A percentile compares a stretch with the other conserved stretches of the same genome.
Conservation (phyloP, 2,113 vertebrate genomes). For the Periophthalmus modestus region DNA sequence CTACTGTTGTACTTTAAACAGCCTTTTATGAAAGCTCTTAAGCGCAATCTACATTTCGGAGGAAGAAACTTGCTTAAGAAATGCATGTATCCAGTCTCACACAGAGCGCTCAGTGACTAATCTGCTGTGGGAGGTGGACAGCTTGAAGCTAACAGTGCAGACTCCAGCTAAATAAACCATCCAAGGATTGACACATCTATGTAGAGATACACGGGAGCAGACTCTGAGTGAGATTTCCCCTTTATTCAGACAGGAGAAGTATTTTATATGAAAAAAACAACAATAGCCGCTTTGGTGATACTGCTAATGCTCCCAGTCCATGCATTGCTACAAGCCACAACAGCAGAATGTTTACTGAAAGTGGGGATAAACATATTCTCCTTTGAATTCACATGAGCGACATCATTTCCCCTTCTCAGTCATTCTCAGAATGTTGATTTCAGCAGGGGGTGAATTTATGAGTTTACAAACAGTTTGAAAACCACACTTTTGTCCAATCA, state of each 20-base stretch:
- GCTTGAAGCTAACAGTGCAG: conserved; percentile 65
- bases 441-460: conserved; percentile 20
- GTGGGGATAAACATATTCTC: conserved; percentile 34
- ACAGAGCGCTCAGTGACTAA: conserved; percentile 66
- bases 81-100: conserved; percentile 26
- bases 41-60: conserved; percentile 43
- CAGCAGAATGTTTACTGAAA: conserved; percentile 28
- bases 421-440: conserved; percentile 26
- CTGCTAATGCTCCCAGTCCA: conserved; percentile 39
- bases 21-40: conserved; percentile 50
- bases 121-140: conserved; percentile 74
- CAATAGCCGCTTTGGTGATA: conserved; percentile 33
- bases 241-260: conserved; percentile 48
- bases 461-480: conserved; percentile 22
- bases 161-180: conserved; percentile 73
- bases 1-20: conserved; percentile 43
- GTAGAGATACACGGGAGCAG: conserved; percentile 63
- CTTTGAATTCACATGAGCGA: conserved; percentile 41
- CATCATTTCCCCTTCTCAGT: conserved; percentile 24
- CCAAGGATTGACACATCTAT: conserved; percentile 68
- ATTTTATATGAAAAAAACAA: conserved; percentile 44
- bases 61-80: conserved; percentile 9
- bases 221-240: conserved; percentile 41
- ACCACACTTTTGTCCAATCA: conserved; percentile 24
- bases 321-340: conserved; percentile 12